Evolutionary conservation across 2,888 invertebrate genomes (phyloP).

Genomic region (Drosophila aldrichi): DNA sequence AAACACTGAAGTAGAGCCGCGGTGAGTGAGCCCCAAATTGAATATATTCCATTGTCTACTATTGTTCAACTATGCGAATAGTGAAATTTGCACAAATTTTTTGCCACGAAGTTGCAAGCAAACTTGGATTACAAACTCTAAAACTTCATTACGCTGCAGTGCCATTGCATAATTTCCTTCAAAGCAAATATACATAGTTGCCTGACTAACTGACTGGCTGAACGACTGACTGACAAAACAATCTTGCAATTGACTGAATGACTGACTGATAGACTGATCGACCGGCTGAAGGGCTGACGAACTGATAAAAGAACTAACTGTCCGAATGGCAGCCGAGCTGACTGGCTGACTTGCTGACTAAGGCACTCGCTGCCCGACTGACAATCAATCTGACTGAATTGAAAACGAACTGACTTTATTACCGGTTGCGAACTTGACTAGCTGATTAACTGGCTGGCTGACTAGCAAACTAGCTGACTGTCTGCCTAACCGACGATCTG

Average conservation of each 20-base stretch:
- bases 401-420: neutral
- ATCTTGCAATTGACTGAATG: too few relatives aligned
- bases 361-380: neutral
- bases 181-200: constrained; percentile 31
- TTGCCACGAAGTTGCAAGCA: constrained; percentile 47
- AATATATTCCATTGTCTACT: constrained; percentile 20
- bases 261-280: neutral
- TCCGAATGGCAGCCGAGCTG: neutral
- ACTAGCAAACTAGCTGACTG: neutral
- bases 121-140: constrained; percentile 12
- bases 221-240: neutral
- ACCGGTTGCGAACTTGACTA: neutral
- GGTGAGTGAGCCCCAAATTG: constrained; percentile 55
- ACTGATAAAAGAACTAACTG: too few relatives aligned
- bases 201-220: too few relatives aligned
- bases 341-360: neutral
- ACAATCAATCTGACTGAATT: neutral
- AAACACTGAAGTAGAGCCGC: constrained; percentile 54
- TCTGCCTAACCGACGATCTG: neutral
- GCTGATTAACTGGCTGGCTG: neutral
- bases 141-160: constrained; percentile 22
- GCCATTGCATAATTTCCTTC: constrained; percentile 61
- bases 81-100: constrained; percentile 10
- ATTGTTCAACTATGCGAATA: constrained; percentile 4
- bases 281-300: neutral